A percentile compares a stretch with the other conserved stretches of the same genome.
These are phyloP conservation scores for Pampusana beccarii DNA, from an alignment of 2,113 vertebrate species.

Conservation along the genomic window DNA sequence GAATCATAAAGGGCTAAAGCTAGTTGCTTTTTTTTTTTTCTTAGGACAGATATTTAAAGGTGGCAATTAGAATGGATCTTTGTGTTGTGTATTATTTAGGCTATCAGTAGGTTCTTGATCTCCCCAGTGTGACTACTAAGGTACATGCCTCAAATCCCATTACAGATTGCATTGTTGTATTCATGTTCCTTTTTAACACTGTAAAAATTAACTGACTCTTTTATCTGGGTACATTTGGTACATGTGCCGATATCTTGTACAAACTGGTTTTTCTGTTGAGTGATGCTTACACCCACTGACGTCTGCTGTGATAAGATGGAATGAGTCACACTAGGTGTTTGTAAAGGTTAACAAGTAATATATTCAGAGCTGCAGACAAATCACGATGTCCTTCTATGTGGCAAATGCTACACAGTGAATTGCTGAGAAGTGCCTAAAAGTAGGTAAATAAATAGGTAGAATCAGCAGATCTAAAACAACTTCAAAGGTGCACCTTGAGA, in stretches of 20 bases:
- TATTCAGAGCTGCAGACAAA: slow-evolving; percentile 59
- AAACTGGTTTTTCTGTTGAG: slow-evolving; percentile 55
- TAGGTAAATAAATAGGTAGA: slow-evolving; percentile 40
- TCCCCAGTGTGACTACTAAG: background rate
- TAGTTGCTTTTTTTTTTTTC: background rate
- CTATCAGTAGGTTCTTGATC: background rate
- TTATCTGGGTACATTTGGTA: slow-evolving; percentile 39
- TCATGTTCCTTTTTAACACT: background rate
- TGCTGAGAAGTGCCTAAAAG: slow-evolving; percentile 45
- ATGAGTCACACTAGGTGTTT: slow-evolving; percentile 69
- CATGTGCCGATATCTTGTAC: background rate
- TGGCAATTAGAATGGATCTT: background rate
- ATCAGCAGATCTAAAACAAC: slow-evolving; percentile 5
- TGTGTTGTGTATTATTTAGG: background rate
- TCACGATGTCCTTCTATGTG: slow-evolving; percentile 32
- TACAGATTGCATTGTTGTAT: background rate
- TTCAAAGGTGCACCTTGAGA: background rate
- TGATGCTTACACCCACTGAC: slow-evolving; percentile 62
- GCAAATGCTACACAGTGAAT: slow-evolving; percentile 45
- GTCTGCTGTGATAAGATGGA: slow-evolving; percentile 63
- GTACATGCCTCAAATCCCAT: background rate
- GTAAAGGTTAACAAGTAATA: slow-evolving; percentile 69
- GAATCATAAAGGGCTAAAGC: background rate
- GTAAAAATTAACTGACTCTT: slow-evolving; percentile 23
- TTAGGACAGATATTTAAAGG: background rate